A percentile compares a stretch with the other conserved stretches of the same genome.
phyloP scores from a whole-genome alignment of 92 coral and sea anemone species.

The Ricordea florida region DNA sequence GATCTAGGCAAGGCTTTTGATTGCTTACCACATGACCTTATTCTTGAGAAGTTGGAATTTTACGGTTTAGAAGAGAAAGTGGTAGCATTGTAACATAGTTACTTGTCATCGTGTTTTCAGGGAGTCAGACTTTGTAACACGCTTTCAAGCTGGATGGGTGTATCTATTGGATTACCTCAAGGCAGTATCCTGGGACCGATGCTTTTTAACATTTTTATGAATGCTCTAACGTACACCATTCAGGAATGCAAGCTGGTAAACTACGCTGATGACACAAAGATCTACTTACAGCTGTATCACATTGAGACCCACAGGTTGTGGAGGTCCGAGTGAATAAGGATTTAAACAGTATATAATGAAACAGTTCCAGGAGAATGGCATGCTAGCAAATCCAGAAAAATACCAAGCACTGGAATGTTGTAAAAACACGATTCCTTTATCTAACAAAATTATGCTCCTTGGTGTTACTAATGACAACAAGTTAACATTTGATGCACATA shows the following conservation, averaged over 20 bases:
- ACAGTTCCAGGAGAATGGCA: conserved; percentile 52
- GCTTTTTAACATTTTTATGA: conserved; percentile 47
- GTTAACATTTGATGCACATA: conserved; percentile 5
- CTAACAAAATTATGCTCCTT: no score
- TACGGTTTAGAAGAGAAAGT: conserved; percentile 43
- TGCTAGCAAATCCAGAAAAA: conserved; percentile 56
- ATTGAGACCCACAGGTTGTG: neutral
- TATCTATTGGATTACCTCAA: conserved; percentile 45
- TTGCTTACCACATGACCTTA: conserved; percentile 53
- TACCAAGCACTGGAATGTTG: conserved; percentile 54
- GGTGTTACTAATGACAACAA: no score
- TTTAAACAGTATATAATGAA: conserved; percentile 8
- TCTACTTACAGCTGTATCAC: conserved; percentile 17
- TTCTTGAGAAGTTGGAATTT: conserved; percentile 47
- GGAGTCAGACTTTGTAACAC: conserved; percentile 45
- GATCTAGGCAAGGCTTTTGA: conserved; percentile 67
- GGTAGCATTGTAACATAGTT: conserved; percentile 34
- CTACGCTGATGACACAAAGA: conserved; percentile 46
- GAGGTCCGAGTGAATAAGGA: conserved; percentile 31
- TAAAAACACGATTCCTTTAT: no score
- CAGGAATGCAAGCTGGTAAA: neutral
- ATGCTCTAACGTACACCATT: conserved; percentile 32
- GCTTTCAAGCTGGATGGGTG: conserved; percentile 33
- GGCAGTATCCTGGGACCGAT: conserved; percentile 45
- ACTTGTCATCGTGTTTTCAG: conserved; percentile 38